These are phyloP conservation scores for Thripadectes ignobilis DNA, from an alignment of 2,797 vertebrate species.

Conservation along the genomic window DNA sequence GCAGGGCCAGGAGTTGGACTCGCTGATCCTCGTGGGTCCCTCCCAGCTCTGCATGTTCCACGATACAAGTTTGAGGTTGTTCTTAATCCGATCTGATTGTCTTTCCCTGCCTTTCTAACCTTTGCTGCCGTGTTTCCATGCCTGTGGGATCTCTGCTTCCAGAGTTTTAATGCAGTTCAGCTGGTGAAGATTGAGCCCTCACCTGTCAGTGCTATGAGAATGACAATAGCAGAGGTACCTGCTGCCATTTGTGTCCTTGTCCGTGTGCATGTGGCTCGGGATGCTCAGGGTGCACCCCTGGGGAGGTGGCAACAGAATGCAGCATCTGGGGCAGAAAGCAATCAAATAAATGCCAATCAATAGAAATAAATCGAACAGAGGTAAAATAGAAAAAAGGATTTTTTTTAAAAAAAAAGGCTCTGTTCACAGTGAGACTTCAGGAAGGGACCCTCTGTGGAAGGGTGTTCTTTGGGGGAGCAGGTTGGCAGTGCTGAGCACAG, in stretches of 20 bases:
- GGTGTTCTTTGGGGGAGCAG: background rate
- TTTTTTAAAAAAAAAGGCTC: background rate
- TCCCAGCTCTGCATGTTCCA: background rate
- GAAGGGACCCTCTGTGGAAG: background rate
- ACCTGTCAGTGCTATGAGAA: conserved; percentile 98
- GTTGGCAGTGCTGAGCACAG: background rate
- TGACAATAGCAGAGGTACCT: conserved; percentile 97
- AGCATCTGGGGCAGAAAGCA: background rate
- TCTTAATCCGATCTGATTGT: background rate
- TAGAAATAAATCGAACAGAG: too few relatives aligned
- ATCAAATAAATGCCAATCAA: background rate
- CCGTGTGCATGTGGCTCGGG: conserved; percentile 45
- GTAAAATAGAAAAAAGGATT: background rate
- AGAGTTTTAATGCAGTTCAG: conserved; percentile 93
- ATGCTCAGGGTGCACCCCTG: background rate
- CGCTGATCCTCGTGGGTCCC: background rate
- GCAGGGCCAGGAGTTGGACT: background rate
- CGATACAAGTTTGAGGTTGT: background rate
- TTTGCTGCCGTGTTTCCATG: conserved; percentile 68
- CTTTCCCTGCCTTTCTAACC: conserved; percentile 72
- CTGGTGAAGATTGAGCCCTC: conserved; percentile 99
- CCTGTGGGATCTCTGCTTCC: conserved; percentile 62
- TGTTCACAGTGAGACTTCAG: background rate
- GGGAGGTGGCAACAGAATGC: conserved; percentile 35
- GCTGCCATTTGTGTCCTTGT: background rate